These are phyloP conservation scores for Drosophila pseudoananassae DNA, from an alignment of 1,140 invertebrate species.

Conservation along the genomic window DNA sequence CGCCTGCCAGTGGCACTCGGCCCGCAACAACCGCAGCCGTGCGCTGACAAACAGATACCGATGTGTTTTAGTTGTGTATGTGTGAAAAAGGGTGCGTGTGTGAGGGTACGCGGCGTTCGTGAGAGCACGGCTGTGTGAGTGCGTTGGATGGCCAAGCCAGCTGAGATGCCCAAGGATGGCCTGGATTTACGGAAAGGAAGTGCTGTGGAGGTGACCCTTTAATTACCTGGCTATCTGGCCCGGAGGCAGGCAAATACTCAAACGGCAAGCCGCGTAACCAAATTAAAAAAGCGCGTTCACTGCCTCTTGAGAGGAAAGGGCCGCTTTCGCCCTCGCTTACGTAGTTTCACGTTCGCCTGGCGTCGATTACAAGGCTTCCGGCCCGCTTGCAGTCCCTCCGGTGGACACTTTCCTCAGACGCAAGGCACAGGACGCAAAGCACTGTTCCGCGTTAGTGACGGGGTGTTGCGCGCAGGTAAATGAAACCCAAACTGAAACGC, in stretches of 20 bases:
- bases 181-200: background rate
- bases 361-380: background rate
- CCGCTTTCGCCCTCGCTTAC: conserved; percentile 41
- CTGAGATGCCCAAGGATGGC: conserved; percentile 47
- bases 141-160: conserved; percentile 59
- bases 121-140: conserved; percentile 16
- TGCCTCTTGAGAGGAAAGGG: conserved; percentile 13
- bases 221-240: conserved; percentile 28
- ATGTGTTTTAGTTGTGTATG: background rate
- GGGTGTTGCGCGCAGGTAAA: conserved; percentile 79
- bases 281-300: conserved; percentile 11
- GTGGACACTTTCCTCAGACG: conserved; percentile 1
- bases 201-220: background rate
- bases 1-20: conserved; percentile 58
- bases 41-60: conserved; percentile 56
- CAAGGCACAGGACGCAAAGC: conserved; percentile 39
- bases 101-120: conserved; percentile 2
- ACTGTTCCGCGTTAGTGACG: conserved; percentile 32
- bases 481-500: conserved; percentile 74
- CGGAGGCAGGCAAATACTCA: background rate
- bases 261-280: background rate
- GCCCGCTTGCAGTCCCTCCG: background rate
- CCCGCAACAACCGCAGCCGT: conserved; percentile 46
- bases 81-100: background rate
- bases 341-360: conserved; percentile 10